Evolutionary conservation across 2,113 vertebrate species (phyloP), one percentile per base, ranked within the genome.

Genomic region (Cyprinodon brontotheroides): DNA sequence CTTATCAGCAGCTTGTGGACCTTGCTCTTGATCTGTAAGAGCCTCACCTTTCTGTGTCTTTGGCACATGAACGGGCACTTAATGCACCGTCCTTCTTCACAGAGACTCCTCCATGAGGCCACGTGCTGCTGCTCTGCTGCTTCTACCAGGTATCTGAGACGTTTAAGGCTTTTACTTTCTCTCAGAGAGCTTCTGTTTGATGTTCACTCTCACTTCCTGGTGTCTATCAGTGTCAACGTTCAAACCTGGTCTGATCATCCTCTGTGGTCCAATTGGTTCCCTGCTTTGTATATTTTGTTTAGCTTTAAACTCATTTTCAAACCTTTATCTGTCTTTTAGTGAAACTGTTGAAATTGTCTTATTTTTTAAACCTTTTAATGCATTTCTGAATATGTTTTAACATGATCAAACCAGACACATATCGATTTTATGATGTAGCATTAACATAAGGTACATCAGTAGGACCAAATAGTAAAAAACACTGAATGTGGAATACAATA

Each of bases 1-100:
- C 80, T 94, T 94, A 93, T 94, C 93, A 92, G 84, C 75, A 17
- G 67, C 48, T 64, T 66, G 60, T 90, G 92, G 80, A 95, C 93
- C 79, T 94, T 95, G 93, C 29, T 68, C 93, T 85, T n/a, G 61
- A 12, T 41, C 67, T 72, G 37, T 45, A 11, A 65, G 68, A 82
- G 77, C 61, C 82, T 84, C 43, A 8, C 72, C 81, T 79, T 65
- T 85, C 65, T 36, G 29, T 59, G 59, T 89, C 77, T 75, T 13
- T 4, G 36, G 53, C 53, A 50, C 60, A 57, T 69, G 68, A 67
- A 66, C 53, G 61, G 59, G 67, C 45, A 59, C 77, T 74, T 82
- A 70, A 47, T 66, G 77, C 68, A 57, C 75, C 81, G 62, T 81
- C 78, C 70, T 75, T 68, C 29, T 81, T 70, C 65, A 11, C 77